Evolutionary conservation across 2,113 vertebrate species (phyloP).

Genomic region (Muntiacus muntjak): DNA sequence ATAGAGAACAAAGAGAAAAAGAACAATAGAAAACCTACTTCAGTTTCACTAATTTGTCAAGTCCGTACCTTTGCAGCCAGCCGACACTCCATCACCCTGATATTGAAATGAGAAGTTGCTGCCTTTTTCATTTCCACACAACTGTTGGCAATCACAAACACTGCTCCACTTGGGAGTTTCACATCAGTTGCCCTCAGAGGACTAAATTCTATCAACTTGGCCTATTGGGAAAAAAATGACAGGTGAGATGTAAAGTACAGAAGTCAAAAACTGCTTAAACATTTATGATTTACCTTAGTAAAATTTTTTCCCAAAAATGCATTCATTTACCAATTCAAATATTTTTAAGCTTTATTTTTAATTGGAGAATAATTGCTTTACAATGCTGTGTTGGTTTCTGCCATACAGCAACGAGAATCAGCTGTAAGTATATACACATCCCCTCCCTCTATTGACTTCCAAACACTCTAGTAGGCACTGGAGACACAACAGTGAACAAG

Average conservation of each 20-base stretch:
- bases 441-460: background rate
- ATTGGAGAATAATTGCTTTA: background rate
- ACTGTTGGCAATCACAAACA: constrained; percentile 97
- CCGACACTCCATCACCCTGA: constrained; percentile 93
- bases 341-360: background rate
- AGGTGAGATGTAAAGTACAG: constrained; percentile 67
- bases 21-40: constrained; percentile 59
- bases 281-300: constrained; percentile 66
- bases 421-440: no score
- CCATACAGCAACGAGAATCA: no score
- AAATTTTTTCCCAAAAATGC: constrained; percentile 20
- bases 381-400: background rate
- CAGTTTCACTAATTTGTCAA: constrained; percentile 50
- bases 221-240: constrained; percentile 82
- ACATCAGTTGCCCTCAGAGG: constrained; percentile 93
- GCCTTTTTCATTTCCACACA: constrained; percentile 98
- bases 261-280: constrained; percentile 65
- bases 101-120: constrained; percentile 95
- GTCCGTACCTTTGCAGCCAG: constrained; percentile 92
- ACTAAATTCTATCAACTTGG: constrained; percentile 96
- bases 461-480: background rate
- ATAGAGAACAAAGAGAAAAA: background rate
- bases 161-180: constrained; percentile 88
- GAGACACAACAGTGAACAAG: background rate
- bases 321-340: constrained; percentile 54